Evolutionary conservation across 2,888 invertebrate species (phyloP), one percentile per base, ranked within the genome.

Genomic region (Harpagoxenus sublaevis): DNA sequence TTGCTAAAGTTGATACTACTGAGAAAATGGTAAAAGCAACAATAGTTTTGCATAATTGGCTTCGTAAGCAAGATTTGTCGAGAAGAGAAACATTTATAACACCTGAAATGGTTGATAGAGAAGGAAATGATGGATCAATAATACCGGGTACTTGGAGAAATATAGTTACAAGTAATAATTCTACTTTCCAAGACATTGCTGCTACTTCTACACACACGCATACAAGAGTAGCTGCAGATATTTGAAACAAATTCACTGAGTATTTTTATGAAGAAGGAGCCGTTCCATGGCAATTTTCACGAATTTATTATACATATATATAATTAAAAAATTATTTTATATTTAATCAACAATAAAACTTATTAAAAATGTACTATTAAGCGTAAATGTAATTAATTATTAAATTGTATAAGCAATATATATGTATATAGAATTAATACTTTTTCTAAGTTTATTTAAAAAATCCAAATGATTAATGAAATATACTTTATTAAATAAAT

Each of bases 261-360:
- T 60, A 60, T 60, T 60, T 60, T 31, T 15, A 60, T 60, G 60
- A 60, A 60, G 62, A 35, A 62, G 62, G 62, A 18, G 31, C 62
- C 9, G 31, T 62, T 62, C 62, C 62, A 35, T 62, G 62, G 62
- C 62, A 62, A 62, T 62, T 62, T 31, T 1, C 18, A 35, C 62
- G 2, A 62, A 62, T 62, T 35, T 31, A 62, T 62, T 31, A 31
- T 35, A 35, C 35, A 35, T 35, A 5, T 35, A 23, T 45, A 45
- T 12, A 45, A 45, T 3, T 3, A 45, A 55, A 9, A 23, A 55
- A 55, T 55, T 10, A 55, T 10, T 3, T 3, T 55, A 23, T 4
- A 55, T 55, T 55, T 35, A 5, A 35, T 35, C 6, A 35, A 35
- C 35, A 35, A 35, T 35, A 5, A 35, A 35, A 35, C 35, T 35